Conservation (phyloP, 2,797 vertebrate genomes). For the Carapus acus region DNA sequence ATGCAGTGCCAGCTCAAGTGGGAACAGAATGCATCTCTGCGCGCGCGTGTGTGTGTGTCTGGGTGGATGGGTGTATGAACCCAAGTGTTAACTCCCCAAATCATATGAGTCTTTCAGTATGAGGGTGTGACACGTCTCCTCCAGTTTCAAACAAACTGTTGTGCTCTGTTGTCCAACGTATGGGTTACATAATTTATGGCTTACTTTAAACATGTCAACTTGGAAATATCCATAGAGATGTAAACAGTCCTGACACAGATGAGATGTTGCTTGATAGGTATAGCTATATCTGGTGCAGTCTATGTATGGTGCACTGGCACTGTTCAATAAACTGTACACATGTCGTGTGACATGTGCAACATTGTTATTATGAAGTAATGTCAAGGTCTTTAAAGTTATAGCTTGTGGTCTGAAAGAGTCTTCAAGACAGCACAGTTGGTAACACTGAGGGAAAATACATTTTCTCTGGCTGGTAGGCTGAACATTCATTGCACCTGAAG, state of each 20-base stretch:
- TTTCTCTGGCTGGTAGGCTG: no score
- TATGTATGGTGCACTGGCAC: no score
- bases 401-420: no score
- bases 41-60: conserved; percentile 9
- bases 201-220: no score
- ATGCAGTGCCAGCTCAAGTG: conserved; percentile 48
- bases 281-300: no score
- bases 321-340: no score
- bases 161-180: neutral
- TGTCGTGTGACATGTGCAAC: conserved; percentile 1
- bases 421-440: neutral
- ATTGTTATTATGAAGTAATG: neutral
- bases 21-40: conserved; percentile 27
- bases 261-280: no score
- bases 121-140: neutral
- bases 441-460: no score
- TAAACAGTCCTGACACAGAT: no score
- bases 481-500: neutral
- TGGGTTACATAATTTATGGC: no score
- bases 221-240: no score
- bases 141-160: neutral
- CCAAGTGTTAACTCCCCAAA: conserved; percentile 17
- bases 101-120: conserved; percentile 8
- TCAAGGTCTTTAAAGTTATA: neutral
- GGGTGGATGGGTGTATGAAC: conserved; percentile 25